Evolutionary conservation across 2,113 vertebrate genomes (phyloP).

Genomic region (Rhadina sibilatrix): DNA sequence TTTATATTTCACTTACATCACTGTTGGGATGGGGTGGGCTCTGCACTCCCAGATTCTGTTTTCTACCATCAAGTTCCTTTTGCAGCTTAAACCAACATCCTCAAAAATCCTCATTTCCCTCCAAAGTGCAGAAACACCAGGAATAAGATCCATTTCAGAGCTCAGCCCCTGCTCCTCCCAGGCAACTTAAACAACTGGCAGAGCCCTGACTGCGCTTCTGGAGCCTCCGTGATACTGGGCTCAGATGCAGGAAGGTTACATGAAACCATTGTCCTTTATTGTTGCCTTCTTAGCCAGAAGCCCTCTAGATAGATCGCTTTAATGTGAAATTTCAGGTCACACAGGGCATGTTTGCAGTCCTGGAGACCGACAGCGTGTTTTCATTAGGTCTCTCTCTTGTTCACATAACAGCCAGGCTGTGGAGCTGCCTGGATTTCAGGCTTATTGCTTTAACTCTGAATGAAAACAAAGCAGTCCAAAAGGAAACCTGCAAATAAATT

Average conservation of each 20-base stretch:
- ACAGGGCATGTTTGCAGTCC: slow-evolving; percentile 11
- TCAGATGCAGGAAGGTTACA: slow-evolving; percentile 16
- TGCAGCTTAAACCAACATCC: neutral
- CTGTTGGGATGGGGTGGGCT: rapidly evolving
- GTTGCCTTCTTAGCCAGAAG: neutral
- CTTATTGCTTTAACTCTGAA: neutral
- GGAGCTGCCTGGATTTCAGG: neutral
- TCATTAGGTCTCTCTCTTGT: neutral
- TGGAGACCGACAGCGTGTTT: neutral
- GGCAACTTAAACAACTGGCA: neutral
- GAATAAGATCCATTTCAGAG: neutral
- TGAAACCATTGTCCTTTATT: slow-evolving; percentile 32
- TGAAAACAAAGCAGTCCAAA: neutral
- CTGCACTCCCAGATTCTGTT: neutral
- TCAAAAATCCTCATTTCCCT: neutral
- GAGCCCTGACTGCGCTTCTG: neutral
- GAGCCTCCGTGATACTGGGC: neutral
- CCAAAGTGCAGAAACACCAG: neutral
- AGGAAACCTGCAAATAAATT: neutral
- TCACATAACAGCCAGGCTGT: neutral
- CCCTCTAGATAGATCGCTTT: slow-evolving; percentile 7
- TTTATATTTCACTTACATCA: rapidly evolving
- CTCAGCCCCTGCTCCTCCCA: neutral
- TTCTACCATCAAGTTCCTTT: neutral
- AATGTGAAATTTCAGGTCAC: slow-evolving; percentile 12